Base-by-base conservation (phyloP, 2,888 invertebrate genomes). In the Perizoma flavofasciatum region DNA sequence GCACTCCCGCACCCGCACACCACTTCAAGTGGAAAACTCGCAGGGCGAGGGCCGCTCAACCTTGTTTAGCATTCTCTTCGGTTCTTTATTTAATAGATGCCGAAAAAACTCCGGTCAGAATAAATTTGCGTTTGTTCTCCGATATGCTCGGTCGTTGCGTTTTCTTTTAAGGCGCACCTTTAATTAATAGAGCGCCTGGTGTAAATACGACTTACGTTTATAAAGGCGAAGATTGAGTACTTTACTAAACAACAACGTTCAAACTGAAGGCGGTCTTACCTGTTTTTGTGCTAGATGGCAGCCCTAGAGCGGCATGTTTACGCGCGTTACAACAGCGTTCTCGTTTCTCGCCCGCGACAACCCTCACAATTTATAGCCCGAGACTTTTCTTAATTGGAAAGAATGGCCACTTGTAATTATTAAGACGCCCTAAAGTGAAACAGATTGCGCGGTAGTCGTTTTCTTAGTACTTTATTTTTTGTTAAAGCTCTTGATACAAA, bases 371-470 rank as follows among this genome's bases (percentile, higher is more conserved):
- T 92, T 92, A 92, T 90, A 84, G 89, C 87, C 80, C 78, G 84
- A 87, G 90, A 89, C 88, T 89, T 89, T 88, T 89, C 90, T 90
- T 92, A 92, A 92, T 92, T 91, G 90, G 89, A 91, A 91, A 88
- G 88, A 91, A 92, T 89, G 89, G 91, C 89, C 89, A 92, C 91
- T 91, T 91, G 90, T 89, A 91, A 91, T 92, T 91, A 91, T 90
- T 90, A 91, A 90, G 89, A 88, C 89, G 87, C 87, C 87, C 88
- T 88, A 89, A 91, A 91, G 89, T 89, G 91, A 90, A 91, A 91
- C 91, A 90, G 91, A 92, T 92, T 91, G 90, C 86, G 79, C 83
- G 84, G 83, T 83, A 85, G 81, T 80, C 80, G 81, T 80, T 78
- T 80, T 75, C 81, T 73, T 64, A 72, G 69, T 73, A 72, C 78